Conservation (phyloP, 2,888 invertebrate species). For the Druceiella hillmani region DNA sequence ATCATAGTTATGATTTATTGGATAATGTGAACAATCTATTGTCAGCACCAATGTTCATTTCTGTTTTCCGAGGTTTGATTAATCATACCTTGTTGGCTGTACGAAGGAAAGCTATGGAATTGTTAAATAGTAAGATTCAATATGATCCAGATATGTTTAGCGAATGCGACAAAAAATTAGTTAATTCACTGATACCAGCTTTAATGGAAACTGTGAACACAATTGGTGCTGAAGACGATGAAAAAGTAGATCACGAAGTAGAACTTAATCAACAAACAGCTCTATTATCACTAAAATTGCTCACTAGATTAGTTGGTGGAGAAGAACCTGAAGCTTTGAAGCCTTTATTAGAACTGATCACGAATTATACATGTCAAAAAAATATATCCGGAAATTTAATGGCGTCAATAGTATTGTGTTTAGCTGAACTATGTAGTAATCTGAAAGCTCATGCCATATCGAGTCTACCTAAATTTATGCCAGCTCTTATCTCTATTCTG, state of each 20-base stretch:
- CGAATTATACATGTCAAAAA: slow-evolving; percentile 52
- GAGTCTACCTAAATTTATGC: slow-evolving; percentile 74
- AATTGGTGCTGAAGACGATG: slow-evolving; percentile 39
- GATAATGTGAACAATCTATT: slow-evolving; percentile 77
- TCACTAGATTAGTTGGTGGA: slow-evolving; percentile 68
- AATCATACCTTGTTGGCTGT: slow-evolving; percentile 66
- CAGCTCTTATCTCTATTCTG: slow-evolving; percentile 61
- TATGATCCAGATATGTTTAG: slow-evolving; percentile 57
- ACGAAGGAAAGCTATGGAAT: slow-evolving; percentile 75
- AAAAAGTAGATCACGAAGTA: slow-evolving; percentile 50
- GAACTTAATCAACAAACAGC: slow-evolving; percentile 77
- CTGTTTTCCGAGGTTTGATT: slow-evolving; percentile 68
- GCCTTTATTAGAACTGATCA: slow-evolving; percentile 61
- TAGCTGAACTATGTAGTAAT: slow-evolving; percentile 73
- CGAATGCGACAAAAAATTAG: slow-evolving; percentile 42
- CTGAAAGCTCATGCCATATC: slow-evolving; percentile 71
- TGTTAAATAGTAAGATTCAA: slow-evolving; percentile 77
- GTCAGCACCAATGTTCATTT: slow-evolving; percentile 72
- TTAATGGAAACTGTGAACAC: slow-evolving; percentile 55
- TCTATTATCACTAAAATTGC: slow-evolving; percentile 72
- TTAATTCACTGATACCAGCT: slow-evolving; percentile 56
- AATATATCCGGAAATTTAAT: slow-evolving; percentile 56
- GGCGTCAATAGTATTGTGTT: slow-evolving; percentile 68
- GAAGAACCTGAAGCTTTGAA: slow-evolving; percentile 66
- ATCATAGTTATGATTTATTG: slow-evolving; percentile 72